Evolutionary conservation across 2,888 invertebrate genomes (phyloP).

Genomic region (Atethmia centrago): DNA sequence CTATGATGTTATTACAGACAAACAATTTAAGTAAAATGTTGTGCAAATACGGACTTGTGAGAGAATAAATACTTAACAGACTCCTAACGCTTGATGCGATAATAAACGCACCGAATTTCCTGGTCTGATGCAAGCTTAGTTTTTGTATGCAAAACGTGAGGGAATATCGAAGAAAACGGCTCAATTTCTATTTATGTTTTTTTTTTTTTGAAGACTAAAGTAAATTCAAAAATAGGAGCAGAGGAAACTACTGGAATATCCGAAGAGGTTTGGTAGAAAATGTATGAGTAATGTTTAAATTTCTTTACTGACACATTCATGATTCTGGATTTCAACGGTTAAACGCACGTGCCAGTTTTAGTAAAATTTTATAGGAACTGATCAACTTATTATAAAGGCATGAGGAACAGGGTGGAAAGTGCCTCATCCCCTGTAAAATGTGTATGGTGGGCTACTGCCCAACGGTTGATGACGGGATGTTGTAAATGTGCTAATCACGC

Average conservation of each 20-base stretch:
- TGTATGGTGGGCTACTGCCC: too few relatives aligned
- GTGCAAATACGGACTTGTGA: slow-evolving; percentile 37
- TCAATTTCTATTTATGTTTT: not conserved
- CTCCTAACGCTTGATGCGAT: not conserved
- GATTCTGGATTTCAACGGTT: not conserved
- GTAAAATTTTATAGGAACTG: not conserved
- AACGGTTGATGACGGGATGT: not conserved
- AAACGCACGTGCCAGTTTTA: not conserved
- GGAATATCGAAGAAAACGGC: not conserved
- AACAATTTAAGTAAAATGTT: slow-evolving; percentile 14
- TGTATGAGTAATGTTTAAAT: slow-evolving; percentile 8
- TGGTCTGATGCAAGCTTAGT: slow-evolving; percentile 4
- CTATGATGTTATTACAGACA: slow-evolving; percentile 21
- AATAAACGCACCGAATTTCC: not conserved
- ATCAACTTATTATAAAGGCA: not conserved
- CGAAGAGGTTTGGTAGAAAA: slow-evolving; percentile 6
- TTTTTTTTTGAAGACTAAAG: not conserved
- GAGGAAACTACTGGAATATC: not conserved
- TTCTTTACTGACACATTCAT: not conserved
- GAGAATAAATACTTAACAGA: slow-evolving; percentile 15
- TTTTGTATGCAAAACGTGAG: not conserved
- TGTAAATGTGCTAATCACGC: not conserved
- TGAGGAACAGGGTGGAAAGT: too few relatives aligned
- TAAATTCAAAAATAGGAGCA: not conserved
- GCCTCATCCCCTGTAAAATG: too few relatives aligned